phyloP scores from a whole-genome alignment of 2,113 vertebrate species.

The Muntiacus reevesi region DNA sequence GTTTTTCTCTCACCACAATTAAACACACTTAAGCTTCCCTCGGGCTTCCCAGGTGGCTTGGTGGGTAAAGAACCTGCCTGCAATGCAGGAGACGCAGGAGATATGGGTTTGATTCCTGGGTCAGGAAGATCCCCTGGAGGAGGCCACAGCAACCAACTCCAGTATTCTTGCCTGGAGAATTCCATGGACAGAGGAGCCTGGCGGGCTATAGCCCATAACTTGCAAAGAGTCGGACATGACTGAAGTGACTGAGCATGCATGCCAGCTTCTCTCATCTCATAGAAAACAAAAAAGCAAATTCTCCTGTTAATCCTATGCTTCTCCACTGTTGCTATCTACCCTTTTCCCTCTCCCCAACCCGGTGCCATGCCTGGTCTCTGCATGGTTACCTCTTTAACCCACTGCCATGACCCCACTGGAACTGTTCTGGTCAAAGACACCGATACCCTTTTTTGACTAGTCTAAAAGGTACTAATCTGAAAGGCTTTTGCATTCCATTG shows the following conservation, averaged over 20 bases:
- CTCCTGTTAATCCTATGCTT: not conserved
- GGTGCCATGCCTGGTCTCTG: not conserved
- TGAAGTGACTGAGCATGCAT: not conserved
- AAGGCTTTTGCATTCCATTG: not conserved
- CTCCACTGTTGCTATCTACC: not conserved
- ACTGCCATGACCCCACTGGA: not conserved
- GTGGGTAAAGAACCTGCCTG: not conserved
- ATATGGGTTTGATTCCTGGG: not conserved
- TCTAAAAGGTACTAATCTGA: not conserved
- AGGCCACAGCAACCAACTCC: not conserved
- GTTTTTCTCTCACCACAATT: not conserved
- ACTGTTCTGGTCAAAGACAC: not conserved
- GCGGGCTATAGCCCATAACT: not conserved
- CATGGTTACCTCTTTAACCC: not conserved
- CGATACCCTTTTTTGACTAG: not conserved
- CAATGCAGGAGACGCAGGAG: not conserved
- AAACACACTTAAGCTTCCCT: not conserved
- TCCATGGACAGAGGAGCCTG: not conserved
- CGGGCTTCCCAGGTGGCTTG: not conserved
- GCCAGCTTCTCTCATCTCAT: not conserved
- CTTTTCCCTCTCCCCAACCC: not conserved
- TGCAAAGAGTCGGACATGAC: rapidly evolving
- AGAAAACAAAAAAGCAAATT: not conserved
- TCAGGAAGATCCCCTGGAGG: not conserved
- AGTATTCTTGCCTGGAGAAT: not conserved